Conservation (phyloP, 2,888 invertebrate genomes). For the Diachrysia chrysitis region DNA sequence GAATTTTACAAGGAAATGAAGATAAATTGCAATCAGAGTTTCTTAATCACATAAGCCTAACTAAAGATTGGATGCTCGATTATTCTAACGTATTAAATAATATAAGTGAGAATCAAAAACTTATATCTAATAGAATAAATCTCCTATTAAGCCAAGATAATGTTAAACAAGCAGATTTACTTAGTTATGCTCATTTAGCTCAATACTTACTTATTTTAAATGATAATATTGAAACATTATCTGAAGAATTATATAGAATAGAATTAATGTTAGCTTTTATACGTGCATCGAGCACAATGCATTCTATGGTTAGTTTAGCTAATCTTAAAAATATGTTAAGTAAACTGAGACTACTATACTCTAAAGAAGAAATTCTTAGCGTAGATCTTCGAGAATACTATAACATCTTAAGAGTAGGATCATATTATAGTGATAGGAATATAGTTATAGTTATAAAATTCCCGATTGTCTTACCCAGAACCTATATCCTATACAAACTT, state of each 20-base stretch:
- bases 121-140: not conserved
- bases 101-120: not conserved
- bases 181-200: not conserved
- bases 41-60: not conserved
- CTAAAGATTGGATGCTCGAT: not conserved
- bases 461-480: slow-evolving; percentile 12
- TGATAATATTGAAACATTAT: not conserved
- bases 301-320: not conserved
- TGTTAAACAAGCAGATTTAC: not conserved
- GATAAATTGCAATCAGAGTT: not conserved
- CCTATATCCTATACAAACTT: slow-evolving; percentile 23
- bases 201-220: not conserved
- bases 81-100: not conserved
- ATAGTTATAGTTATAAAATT: slow-evolving; percentile 15
- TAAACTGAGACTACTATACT: too few species aligned
- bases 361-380: not conserved
- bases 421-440: not conserved
- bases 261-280: not conserved
- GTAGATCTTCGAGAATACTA: slow-evolving; percentile 15
- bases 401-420: slow-evolving; percentile 15
- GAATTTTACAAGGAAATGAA: not conserved
- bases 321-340: too few species aligned
- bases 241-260: not conserved
- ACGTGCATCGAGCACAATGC: not conserved
- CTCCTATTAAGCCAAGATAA: not conserved